A percentile compares a stretch with the other conserved stretches of the same genome.
Conservation (phyloP, 2,797 vertebrate species). For the Acridotheres tristis region DNA sequence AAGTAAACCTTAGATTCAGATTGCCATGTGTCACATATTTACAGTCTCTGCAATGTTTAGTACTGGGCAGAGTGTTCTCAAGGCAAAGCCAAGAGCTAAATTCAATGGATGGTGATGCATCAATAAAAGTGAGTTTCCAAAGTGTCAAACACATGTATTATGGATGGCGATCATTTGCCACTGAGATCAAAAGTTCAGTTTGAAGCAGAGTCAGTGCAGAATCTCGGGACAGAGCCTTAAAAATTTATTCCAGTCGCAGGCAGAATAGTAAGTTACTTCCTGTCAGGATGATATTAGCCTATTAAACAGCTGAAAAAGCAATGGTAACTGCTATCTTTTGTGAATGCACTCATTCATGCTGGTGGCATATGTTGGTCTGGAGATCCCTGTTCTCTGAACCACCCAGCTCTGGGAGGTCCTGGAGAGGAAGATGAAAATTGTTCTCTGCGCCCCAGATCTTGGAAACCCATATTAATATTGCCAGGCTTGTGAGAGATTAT, state of each 20-base stretch:
- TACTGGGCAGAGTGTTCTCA: conserved; percentile 12
- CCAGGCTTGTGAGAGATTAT: background rate
- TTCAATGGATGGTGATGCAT: background rate
- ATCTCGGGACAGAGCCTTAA: background rate
- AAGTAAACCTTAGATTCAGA: background rate
- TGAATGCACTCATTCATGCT: background rate
- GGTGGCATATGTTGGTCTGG: background rate
- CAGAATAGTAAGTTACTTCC: background rate
- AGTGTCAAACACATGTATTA: background rate
- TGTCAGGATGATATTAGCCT: background rate
- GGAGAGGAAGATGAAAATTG: background rate
- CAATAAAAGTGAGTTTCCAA: conserved; percentile 14
- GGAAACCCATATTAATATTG: background rate
- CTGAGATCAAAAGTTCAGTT: background rate
- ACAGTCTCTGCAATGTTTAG: background rate
- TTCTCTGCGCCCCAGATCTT: background rate
- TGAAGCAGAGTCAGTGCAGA: background rate
- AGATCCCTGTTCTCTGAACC: background rate
- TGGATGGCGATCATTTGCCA: background rate
- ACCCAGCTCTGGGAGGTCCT: background rate
- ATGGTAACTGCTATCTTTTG: background rate
- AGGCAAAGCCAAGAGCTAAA: conserved; percentile 45
- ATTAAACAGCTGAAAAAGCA: background rate
- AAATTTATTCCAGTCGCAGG: background rate
- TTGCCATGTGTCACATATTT: background rate